phyloP scores from a whole-genome alignment of 1,140 invertebrate species.

The Adelges cooleyi region DNA sequence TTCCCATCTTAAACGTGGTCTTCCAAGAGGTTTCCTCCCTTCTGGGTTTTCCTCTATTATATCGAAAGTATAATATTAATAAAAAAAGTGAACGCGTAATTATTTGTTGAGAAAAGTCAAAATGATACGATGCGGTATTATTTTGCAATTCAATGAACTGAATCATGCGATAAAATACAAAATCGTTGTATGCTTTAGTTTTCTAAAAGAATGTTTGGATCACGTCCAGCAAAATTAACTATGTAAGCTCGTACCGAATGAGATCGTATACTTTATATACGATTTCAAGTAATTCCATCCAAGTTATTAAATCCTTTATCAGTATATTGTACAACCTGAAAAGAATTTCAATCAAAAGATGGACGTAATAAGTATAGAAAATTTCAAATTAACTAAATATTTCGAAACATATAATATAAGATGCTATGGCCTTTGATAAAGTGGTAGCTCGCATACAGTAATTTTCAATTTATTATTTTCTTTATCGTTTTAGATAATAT shows the following conservation, averaged over 20 bases:
- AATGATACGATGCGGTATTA: not conserved
- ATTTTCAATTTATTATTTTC: too few relatives aligned
- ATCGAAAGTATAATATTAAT: too few relatives aligned
- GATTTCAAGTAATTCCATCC: not conserved
- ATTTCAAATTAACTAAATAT: too few relatives aligned
- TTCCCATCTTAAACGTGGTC: not conserved
- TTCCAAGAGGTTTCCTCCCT: too few relatives aligned
- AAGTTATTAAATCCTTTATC: slow-evolving; percentile 4
- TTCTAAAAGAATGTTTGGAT: slow-evolving; percentile 13
- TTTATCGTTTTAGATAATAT: too few relatives aligned
- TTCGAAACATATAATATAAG: too few relatives aligned
- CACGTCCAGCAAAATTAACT: slow-evolving; percentile 8
- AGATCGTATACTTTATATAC: slow-evolving; percentile 1
- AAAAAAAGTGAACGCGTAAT: not conserved
- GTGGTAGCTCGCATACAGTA: too few relatives aligned
- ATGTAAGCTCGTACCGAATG: not conserved
- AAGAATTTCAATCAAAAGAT: too few relatives aligned
- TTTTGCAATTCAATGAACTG: slow-evolving; percentile 13
- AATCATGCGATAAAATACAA: slow-evolving; percentile 17
- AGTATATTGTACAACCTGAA: too few relatives aligned
- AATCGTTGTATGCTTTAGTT: slow-evolving; percentile 6
- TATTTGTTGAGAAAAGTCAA: not conserved
- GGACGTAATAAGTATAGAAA: too few relatives aligned
- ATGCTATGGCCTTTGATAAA: too few relatives aligned
- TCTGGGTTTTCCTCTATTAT: not conserved